Evolutionary conservation across 2,113 vertebrate genomes (phyloP).

Genomic region (Sprattus sprattus): DNA sequence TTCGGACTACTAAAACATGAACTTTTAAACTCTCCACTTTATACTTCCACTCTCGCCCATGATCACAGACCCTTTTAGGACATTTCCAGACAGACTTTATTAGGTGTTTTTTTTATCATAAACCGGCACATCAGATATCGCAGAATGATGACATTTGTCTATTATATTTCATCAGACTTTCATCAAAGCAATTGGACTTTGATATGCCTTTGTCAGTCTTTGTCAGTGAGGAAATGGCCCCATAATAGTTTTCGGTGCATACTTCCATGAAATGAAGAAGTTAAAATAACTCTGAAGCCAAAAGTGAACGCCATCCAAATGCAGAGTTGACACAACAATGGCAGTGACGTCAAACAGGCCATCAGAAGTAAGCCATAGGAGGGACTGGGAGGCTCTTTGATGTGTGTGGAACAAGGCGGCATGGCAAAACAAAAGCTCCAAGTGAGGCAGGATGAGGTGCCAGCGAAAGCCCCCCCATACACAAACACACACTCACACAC

Average conservation of each 20-base stretch:
- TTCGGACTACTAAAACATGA: constrained; percentile 19
- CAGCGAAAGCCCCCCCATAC: constrained; percentile 28
- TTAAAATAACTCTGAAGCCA: constrained; percentile 47
- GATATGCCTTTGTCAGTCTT: constrained; percentile 14
- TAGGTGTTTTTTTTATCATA: constrained; percentile 1
- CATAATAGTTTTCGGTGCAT: neutral
- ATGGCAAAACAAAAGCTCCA: constrained; percentile 52
- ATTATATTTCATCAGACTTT: constrained; percentile 1
- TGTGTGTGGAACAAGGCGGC: constrained; percentile 57
- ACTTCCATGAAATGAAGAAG: constrained; percentile 55
- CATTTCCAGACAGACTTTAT: constrained; percentile 15
- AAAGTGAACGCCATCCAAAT: constrained; percentile 51
- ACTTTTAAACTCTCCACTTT: constrained; percentile 17
- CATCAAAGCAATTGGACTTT: constrained; percentile 10
- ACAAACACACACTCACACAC: too few relatives aligned
- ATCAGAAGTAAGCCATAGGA: constrained; percentile 64
- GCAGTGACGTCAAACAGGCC: constrained; percentile 62
- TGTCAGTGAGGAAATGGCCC: neutral
- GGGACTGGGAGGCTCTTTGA: constrained; percentile 59
- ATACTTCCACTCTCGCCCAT: constrained; percentile 21
- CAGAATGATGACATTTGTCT: neutral
- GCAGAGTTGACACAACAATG: constrained; percentile 65
- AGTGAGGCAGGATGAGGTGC: constrained; percentile 55
- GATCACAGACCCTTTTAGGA: constrained; percentile 7
- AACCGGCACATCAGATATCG: neutral